A percentile compares a stretch with the other conserved stretches of the same genome.
phyloP scores from a whole-genome alignment of 2,113 vertebrate species.

The Haemorhous mexicanus region DNA sequence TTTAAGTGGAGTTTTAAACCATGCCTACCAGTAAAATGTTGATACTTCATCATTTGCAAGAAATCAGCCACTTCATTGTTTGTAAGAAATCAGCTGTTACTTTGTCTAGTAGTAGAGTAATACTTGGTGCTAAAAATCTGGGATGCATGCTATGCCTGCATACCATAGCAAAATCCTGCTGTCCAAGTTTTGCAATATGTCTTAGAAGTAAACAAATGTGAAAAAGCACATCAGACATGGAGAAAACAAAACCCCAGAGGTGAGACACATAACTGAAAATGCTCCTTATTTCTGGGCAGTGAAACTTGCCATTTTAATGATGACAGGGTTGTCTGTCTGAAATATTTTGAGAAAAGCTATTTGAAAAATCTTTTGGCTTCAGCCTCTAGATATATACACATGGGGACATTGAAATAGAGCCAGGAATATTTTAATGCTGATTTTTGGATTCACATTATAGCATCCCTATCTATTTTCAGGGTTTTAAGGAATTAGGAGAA shows the following conservation, averaged over 20 bases:
- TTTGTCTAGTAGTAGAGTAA: not conserved
- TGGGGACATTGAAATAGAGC: not conserved
- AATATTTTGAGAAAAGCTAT: not conserved
- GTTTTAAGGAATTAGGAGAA: not conserved
- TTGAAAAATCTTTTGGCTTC: not conserved
- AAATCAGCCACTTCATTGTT: conserved; percentile 3
- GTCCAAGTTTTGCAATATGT: not conserved
- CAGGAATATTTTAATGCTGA: not conserved
- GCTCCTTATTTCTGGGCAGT: conserved; percentile 5
- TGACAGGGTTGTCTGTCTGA: not conserved
- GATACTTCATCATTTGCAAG: conserved; percentile 9
- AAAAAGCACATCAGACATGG: not conserved
- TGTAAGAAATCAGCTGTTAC: not conserved
- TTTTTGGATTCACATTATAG: not conserved
- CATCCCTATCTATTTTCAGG: not conserved
- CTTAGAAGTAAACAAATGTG: not conserved
- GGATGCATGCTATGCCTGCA: not conserved
- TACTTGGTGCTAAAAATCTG: not conserved
- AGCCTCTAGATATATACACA: not conserved
- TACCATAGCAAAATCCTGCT: not conserved
- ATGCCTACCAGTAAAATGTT: not conserved
- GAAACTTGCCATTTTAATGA: conserved; percentile 32
- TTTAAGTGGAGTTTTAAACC: conserved; percentile 19
- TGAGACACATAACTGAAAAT: not conserved
- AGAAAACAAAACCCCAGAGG: conserved; percentile 13